Conservation (phyloP, 2,888 invertebrate species). For the Ophion costatus region DNA sequence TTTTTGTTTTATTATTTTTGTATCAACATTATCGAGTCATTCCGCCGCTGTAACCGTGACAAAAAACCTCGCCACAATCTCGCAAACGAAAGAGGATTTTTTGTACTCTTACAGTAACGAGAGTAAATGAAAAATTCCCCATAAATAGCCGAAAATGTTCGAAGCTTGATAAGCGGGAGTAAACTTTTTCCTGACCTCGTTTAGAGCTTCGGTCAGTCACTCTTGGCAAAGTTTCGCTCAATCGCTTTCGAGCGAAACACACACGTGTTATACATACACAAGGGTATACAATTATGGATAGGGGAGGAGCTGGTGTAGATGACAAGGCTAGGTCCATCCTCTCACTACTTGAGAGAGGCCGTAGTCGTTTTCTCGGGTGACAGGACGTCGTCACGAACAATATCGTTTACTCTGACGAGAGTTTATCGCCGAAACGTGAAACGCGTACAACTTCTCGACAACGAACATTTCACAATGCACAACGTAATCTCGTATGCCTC, state of each 20-base stretch:
- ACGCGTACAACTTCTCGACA: slow-evolving; percentile 37
- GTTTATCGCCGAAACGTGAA: slow-evolving; percentile 61
- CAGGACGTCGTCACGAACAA: slow-evolving; percentile 61
- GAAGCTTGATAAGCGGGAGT: neutral
- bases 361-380: slow-evolving; percentile 48
- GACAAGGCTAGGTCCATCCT: slow-evolving; percentile 27
- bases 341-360: slow-evolving; percentile 36
- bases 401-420: slow-evolving; percentile 59
- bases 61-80: neutral
- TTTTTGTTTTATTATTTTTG: too few species aligned
- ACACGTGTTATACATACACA: neutral
- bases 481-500: slow-evolving; percentile 8
- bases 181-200: slow-evolving; percentile 1
- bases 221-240: slow-evolving; percentile 23
- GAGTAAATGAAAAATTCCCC: neutral
- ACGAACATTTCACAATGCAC: slow-evolving; percentile 19
- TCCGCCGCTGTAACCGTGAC: too few species aligned
- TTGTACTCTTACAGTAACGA: neutral
- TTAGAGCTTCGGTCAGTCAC: slow-evolving; percentile 1
- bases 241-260: slow-evolving; percentile 1
- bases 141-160: neutral
- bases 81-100: neutral
- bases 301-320: slow-evolving; percentile 2
- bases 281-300: slow-evolving; percentile 1
- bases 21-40: too few species aligned